Conservation (phyloP, 1,140 invertebrate genomes). For the Bombus superbus region DNA sequence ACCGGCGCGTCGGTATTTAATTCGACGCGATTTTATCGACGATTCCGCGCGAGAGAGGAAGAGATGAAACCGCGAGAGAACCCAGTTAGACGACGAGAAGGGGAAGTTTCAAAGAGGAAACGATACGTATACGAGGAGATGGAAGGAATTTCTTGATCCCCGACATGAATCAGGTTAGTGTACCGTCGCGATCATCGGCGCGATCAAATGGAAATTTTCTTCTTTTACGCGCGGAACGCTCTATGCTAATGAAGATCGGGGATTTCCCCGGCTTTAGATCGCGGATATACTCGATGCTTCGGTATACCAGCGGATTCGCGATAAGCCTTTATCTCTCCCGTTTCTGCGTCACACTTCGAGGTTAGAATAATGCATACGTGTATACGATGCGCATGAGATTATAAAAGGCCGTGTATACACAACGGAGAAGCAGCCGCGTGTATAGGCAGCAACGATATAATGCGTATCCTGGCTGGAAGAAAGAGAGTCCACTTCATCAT, state of each 20-base stretch:
- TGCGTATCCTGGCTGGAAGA: conserved; percentile 31
- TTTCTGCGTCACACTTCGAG: conserved; percentile 52
- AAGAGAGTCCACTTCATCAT: conserved; percentile 59
- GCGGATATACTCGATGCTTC: conserved; percentile 24
- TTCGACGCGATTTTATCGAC: conserved; percentile 35
- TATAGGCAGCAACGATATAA: conserved; percentile 18
- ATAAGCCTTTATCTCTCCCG: conserved; percentile 54
- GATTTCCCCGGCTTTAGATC: conserved; percentile 52
- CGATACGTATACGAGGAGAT: not conserved
- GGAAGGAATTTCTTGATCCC: not conserved
- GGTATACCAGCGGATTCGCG: not conserved
- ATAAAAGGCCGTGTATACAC: conserved; percentile 1
- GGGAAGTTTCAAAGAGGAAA: not conserved
- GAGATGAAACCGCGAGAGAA: conserved; percentile 13
- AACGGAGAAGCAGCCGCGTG: not conserved
- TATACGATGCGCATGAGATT: conserved; percentile 22
- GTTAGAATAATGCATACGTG: conserved; percentile 15
- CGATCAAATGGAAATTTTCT: conserved; percentile 58
- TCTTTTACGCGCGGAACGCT: not conserved
- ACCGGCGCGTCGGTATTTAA: conserved; percentile 43
- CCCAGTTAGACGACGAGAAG: not conserved
- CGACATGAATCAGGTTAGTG: conserved; percentile 57
- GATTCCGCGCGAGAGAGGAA: not conserved
- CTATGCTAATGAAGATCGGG: conserved; percentile 54
- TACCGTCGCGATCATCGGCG: conserved; percentile 37